Evolutionary conservation across 2,113 vertebrate species (phyloP).

Genomic region (Odocoileus hemionus): DNA sequence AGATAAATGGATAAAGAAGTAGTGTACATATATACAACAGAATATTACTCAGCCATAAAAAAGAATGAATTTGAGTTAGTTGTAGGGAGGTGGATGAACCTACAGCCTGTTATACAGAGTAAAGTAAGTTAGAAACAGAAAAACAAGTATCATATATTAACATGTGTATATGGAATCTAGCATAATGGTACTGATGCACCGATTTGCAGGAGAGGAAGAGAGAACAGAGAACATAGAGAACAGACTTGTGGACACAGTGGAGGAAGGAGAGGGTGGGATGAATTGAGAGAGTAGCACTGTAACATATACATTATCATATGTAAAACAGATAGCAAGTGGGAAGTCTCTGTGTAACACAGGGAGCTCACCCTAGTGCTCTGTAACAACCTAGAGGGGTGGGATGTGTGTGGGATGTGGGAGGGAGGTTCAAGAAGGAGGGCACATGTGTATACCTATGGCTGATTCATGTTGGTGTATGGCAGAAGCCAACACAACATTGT

Average conservation of each 20-base stretch:
- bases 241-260: not conserved
- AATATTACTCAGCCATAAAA: not conserved
- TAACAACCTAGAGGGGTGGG: not conserved
- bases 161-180: not conserved
- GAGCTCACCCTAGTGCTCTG: not conserved
- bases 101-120: not conserved
- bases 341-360: not conserved
- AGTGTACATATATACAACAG: not conserved
- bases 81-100: not conserved
- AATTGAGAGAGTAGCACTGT: not conserved
- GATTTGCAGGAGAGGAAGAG: not conserved
- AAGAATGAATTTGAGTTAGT: not conserved
- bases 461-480: not conserved
- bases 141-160: not conserved
- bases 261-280: not conserved
- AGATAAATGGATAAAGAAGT: not conserved
- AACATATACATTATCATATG: not conserved
- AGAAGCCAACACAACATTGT: not conserved
- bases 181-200: not conserved
- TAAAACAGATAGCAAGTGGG: not conserved
- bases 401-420: not conserved
- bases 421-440: not conserved
- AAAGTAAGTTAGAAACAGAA: not conserved
- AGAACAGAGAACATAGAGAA: not conserved
- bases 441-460: not conserved